phyloP scores from a whole-genome alignment of 1,140 invertebrate genomes.

The Achatina immaculata region DNA sequence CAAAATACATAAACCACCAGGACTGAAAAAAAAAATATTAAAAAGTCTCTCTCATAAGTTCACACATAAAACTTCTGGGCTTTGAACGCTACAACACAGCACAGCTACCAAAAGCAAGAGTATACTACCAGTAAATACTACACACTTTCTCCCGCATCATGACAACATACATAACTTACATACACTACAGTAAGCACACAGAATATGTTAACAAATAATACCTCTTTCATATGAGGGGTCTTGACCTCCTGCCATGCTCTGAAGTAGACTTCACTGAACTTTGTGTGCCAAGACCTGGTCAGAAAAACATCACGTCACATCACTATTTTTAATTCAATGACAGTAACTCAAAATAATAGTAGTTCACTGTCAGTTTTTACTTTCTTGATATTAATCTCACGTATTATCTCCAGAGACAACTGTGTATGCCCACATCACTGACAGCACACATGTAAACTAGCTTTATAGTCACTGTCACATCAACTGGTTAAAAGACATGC shows the following conservation, averaged over 20 bases:
- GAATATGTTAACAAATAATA: too few species aligned
- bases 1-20: too few species aligned
- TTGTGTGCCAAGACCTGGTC: constrained; percentile 49
- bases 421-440: not conserved
- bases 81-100: too few species aligned
- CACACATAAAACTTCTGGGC: too few species aligned
- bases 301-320: constrained; percentile 7
- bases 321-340: not conserved
- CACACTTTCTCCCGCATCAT: too few species aligned
- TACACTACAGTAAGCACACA: too few species aligned
- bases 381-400: too few species aligned
- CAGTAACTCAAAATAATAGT: not conserved
- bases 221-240: not conserved
- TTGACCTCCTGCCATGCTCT: constrained; percentile 43
- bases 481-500: not conserved
- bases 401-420: not conserved
- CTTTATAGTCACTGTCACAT: not conserved
- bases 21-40: too few species aligned
- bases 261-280: constrained; percentile 66
- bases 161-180: too few species aligned
- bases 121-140: too few species aligned
- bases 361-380: not conserved
- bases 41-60: too few species aligned
- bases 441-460: not conserved
- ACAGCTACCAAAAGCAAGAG: too few species aligned